phyloP scores from a whole-genome alignment of 2,113 vertebrate species.

The Diphyllodes magnificus region DNA sequence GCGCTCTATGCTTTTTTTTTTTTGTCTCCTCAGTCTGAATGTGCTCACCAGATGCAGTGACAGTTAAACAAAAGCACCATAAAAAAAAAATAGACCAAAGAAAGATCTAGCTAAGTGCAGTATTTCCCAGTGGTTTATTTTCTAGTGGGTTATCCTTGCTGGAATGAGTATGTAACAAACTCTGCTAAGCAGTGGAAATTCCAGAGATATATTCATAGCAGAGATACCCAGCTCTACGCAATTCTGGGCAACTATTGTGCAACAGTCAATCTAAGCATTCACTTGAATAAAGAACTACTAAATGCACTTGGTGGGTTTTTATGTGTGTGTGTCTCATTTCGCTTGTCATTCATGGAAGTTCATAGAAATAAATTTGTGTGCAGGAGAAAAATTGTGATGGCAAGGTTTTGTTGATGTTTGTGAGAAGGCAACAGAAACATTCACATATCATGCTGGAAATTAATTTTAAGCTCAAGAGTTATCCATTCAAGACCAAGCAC shows the following conservation, averaged over 20 bases:
- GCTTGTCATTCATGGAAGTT: background rate
- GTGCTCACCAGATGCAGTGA: slow-evolving; percentile 61
- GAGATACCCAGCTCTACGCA: background rate
- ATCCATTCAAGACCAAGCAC: background rate
- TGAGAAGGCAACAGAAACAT: background rate
- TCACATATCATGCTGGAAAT: background rate
- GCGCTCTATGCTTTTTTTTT: background rate
- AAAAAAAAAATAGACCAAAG: background rate
- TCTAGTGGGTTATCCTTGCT: background rate
- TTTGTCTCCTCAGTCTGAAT: background rate
- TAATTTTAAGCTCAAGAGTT: background rate
- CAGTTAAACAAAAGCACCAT: background rate
- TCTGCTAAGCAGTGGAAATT: background rate
- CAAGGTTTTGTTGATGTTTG: background rate
- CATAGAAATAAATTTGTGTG: background rate
- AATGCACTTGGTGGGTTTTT: background rate
- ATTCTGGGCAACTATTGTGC: background rate
- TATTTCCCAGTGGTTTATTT: background rate
- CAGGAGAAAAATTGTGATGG: background rate
- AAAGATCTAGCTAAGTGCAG: background rate
- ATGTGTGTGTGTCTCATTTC: background rate
- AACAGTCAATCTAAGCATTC: background rate
- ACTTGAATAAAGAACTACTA: background rate
- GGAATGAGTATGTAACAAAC: background rate
- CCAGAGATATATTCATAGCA: slow-evolving; percentile 19